Conservation (phyloP, 2,797 vertebrate genomes). For the Coreius guichenoti region DNA sequence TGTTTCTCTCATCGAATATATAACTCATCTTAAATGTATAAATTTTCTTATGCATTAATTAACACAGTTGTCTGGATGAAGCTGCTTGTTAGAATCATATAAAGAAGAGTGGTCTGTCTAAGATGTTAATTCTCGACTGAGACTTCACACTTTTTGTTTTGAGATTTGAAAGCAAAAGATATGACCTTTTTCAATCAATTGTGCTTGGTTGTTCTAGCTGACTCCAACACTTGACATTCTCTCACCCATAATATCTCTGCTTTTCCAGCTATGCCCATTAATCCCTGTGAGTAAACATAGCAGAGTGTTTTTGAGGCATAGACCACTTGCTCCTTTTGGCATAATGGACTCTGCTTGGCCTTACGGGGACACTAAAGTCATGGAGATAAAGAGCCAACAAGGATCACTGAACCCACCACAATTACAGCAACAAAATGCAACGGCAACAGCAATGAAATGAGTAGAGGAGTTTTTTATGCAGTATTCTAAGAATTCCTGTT, state of each 20-base stretch:
- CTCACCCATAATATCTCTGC: slow-evolving; percentile 34
- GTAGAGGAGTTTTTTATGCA: too few relatives aligned
- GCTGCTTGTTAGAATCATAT: neutral
- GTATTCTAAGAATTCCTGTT: neutral
- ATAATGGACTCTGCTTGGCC: neutral
- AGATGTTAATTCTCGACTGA: neutral
- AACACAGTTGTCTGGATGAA: neutral
- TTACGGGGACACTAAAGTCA: slow-evolving; percentile 19
- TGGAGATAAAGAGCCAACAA: neutral
- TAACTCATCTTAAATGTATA: neutral
- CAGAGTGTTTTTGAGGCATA: slow-evolving; percentile 23
- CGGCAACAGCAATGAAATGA: neutral
- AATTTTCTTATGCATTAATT: slow-evolving; percentile 5
- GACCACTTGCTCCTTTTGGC: slow-evolving; percentile 37
- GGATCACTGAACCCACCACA: neutral
- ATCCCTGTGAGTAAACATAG: slow-evolving; percentile 39
- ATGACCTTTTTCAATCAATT: neutral
- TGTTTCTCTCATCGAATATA: slow-evolving; percentile 52
- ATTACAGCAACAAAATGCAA: neutral
- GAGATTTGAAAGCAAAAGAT: slow-evolving; percentile 21
- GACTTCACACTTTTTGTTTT: slow-evolving; percentile 3
- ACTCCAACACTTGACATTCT: neutral
- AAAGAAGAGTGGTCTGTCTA: neutral
- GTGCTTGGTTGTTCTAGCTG: slow-evolving; percentile 3
- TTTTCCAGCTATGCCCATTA: slow-evolving; percentile 14